Conservation (phyloP, 2,113 vertebrate species). For the Phalacrocorax pelagicus region DNA sequence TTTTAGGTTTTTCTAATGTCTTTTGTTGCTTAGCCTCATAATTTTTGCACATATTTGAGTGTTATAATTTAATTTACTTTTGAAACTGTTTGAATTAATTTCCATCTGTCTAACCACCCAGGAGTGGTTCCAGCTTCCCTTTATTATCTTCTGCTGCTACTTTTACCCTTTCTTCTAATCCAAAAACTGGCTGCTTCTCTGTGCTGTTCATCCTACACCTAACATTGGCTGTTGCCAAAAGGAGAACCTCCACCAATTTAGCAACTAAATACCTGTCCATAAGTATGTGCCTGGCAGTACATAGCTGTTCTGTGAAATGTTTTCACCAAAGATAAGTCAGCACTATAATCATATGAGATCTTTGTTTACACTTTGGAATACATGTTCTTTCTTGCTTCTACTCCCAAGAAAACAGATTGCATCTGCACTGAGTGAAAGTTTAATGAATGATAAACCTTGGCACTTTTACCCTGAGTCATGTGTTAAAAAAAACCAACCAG, state of each 20-base stretch:
- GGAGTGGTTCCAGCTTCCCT: background rate
- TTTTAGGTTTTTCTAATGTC: background rate
- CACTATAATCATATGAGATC: background rate
- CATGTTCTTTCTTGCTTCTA: background rate
- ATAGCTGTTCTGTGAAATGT: background rate
- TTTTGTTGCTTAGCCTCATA: background rate
- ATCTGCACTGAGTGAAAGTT: slow-evolving; percentile 48
- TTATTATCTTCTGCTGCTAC: background rate
- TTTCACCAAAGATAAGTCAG: background rate
- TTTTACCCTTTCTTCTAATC: background rate
- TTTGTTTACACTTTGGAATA: background rate
- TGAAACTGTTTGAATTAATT: background rate
- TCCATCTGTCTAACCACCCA: background rate
- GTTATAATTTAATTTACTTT: background rate
- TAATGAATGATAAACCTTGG: slow-evolving; percentile 35
- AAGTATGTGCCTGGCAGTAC: background rate
- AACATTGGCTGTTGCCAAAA: background rate
- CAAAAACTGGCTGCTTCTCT: background rate
- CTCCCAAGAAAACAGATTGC: slow-evolving; percentile 29
- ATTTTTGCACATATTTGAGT: background rate
- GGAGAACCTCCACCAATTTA: background rate
- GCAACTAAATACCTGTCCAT: background rate
- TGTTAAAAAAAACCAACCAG: background rate
- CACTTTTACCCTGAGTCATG: slow-evolving; percentile 12
- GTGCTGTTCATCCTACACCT: background rate